A percentile compares a stretch with the other conserved stretches of the same genome.
These are phyloP conservation scores for Sebastes taczanowskii DNA, from an alignment of 2,797 vertebrate species.

Conservation along the genomic window DNA sequence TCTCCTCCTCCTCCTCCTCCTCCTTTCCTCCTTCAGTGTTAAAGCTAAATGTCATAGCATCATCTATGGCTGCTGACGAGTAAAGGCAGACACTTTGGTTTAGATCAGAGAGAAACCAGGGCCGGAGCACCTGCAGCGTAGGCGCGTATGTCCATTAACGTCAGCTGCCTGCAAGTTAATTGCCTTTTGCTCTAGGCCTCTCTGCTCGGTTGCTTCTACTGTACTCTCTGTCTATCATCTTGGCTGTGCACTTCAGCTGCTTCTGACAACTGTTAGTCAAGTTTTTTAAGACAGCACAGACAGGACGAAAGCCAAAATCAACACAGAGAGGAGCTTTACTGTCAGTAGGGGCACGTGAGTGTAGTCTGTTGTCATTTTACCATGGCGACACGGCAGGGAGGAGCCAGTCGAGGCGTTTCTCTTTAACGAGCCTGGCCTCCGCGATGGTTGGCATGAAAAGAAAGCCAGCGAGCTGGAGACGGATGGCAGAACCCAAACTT, in stretches of 20 bases:
- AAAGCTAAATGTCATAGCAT: slow-evolving; percentile 63
- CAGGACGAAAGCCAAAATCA: slow-evolving; percentile 16
- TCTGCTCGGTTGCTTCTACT: background rate
- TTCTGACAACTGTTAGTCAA: slow-evolving; percentile 1
- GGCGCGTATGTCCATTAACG: slow-evolving; percentile 5
- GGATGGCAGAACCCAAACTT: slow-evolving; percentile 81
- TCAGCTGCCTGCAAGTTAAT: slow-evolving; percentile 12
- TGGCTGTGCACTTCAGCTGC: background rate
- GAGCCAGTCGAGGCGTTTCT: slow-evolving; percentile 47
- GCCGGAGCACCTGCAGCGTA: slow-evolving; percentile 32
- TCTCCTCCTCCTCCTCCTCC: slow-evolving; percentile 5
- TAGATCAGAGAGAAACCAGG: slow-evolving; percentile 33
- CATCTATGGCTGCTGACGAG: slow-evolving; percentile 58
- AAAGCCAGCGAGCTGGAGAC: slow-evolving; percentile 73
- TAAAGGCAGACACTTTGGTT: slow-evolving; percentile 61
- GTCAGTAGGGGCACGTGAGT: slow-evolving; percentile 29
- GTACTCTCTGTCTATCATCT: background rate
- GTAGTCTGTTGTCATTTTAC: slow-evolving; percentile 59
- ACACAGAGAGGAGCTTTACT: slow-evolving; percentile 41
- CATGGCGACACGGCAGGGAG: slow-evolving; percentile 53
- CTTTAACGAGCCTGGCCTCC: slow-evolving; percentile 76
- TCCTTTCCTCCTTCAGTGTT: slow-evolving; percentile 58
- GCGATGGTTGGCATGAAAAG: slow-evolving; percentile 80
- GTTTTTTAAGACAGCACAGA: slow-evolving; percentile 8
- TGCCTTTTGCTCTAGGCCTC: slow-evolving; percentile 2